phyloP scores from a whole-genome alignment of 1,140 invertebrate genomes.

The Trachelipus rathkii region DNA sequence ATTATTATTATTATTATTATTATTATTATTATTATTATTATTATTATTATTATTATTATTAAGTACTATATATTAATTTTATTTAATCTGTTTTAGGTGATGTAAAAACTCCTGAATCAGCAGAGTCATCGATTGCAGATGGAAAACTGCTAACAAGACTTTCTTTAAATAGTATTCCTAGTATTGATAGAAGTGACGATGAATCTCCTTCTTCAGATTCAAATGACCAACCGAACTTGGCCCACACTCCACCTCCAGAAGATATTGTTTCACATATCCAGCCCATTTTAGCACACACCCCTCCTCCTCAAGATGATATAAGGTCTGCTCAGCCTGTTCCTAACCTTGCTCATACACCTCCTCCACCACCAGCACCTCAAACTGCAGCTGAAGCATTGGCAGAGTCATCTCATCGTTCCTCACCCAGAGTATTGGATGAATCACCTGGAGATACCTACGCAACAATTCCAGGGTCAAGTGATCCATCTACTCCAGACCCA shows the following conservation, averaged over 20 bases:
- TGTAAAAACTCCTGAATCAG: neutral
- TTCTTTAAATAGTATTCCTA: slow-evolving; percentile 41
- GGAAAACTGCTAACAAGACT: slow-evolving; percentile 31
- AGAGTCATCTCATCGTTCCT: slow-evolving; percentile 8
- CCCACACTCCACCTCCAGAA: slow-evolving; percentile 33
- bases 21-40: too few species aligned
- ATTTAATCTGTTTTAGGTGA: neutral
- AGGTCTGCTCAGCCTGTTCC: slow-evolving; percentile 16
- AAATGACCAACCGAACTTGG: slow-evolving; percentile 33
- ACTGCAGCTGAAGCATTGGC: slow-evolving; percentile 16
- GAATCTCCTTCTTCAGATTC: slow-evolving; percentile 29
- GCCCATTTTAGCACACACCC: neutral
- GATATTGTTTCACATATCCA: slow-evolving; percentile 22
- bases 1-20: too few species aligned
- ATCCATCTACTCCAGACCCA: slow-evolving; percentile 32
- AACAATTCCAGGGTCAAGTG: slow-evolving; percentile 21
- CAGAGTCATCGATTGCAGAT: neutral
- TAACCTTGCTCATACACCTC: slow-evolving; percentile 37
- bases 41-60: too few species aligned
- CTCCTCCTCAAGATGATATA: neutral
- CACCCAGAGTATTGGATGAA: neutral
- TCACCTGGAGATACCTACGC: slow-evolving; percentile 31
- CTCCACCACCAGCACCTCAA: slow-evolving; percentile 16
- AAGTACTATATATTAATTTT: too few species aligned
- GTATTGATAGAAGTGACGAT: slow-evolving; percentile 40